Base-by-base conservation (phyloP, 2,797 vertebrate genomes). In the Molossus molossus region DNA sequence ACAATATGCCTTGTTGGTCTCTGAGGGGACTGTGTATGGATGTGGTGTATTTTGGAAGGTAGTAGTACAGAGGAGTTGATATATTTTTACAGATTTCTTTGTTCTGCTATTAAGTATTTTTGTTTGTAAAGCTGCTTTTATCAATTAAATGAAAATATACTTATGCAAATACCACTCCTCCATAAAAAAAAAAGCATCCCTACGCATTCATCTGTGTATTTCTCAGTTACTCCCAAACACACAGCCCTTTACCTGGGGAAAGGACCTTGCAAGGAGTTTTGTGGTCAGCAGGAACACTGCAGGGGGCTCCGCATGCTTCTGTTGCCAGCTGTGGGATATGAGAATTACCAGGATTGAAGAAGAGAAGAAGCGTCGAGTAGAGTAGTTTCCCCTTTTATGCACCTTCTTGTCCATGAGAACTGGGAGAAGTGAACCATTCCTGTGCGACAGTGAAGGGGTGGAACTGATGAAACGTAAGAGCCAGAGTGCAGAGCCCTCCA, bases 231-330 rank as follows among this genome's bases (percentile, higher is more conserved):
- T 21, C 13, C 29, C 4, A 37, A 87, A 82, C 40, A 62, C 33
- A 87, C 29, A 94, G 10, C 6, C 23, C 91, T 88, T 60, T 92
- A 18, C 48, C 57, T 70, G 37, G 48, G 21, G 57, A 96, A 88
- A 89, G 75, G 83, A 94, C 95, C 93, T 87, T 80, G 84, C 67
- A 77, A 88, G 65, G 58, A 91, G 15, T 92, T 96, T 94, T 92
- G 93, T 84, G 89, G 94, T 96, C 85, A 87, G 80, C 65, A 27
- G 40, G 72, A 76, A 91, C 9, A 48, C 37, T 65, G 40, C 84
- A 82, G 94, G 70, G 67, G 65, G 7, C 60, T 90, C 60, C n/a
- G 58, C 11, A 40, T 88, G 62, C n/a, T 80, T 92, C 57, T 91
- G 50, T 92, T 58, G 45, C 70, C 69, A 94, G 64, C 48, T 72